Evolutionary conservation across 1,140 invertebrate species (phyloP), one percentile per base, ranked within the genome.

Genomic region (Caenorhabditis brenneri): DNA sequence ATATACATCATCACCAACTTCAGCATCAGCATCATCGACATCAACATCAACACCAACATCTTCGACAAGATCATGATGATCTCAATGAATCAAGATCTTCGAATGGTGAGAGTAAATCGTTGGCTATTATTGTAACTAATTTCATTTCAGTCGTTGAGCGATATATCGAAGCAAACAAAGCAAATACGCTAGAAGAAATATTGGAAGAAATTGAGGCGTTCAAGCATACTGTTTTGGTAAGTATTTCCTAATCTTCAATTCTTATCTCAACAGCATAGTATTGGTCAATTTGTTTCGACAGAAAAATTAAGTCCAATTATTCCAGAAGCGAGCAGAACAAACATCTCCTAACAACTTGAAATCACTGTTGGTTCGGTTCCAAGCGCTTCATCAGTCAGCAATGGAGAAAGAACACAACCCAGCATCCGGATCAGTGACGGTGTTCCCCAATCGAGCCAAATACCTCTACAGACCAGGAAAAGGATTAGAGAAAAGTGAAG

Each of bases 151-250:
- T 42, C 24, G 65, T 39, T 15, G 36, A 42, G 10, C 29, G 65
- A 42, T 74, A 9, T 42, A 39, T 74, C 10, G 65, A 74, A 22
- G 36, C 33, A 46, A 39, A 22, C 12, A 74, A 74, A 74, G 65
- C 29, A 1, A 46, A 46, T 24, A 39, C 27, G 1, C 10, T 74
- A n/a, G 36, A 74, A 12, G 36, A 42, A 74, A 1, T 74, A 2
- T 15, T 74, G 33, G 65, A 74, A 42, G 65, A 74, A 24, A 31
- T 74, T 42, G 65, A 74, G 12, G 36, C 65, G 9, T 74, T 74
- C 65, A 74, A 74, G 46, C 7, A n/a, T 2, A 74, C 65, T 9
- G 65, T 74, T 42, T 74, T 74, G 65, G 65, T 74, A 74, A 46
- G n/a, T 6, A 42, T 42, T 42, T 42, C n/a, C n/a, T n/a, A n/a